Percentiles rank a stretch among this genome's conserved stretches.
phyloP scores from a whole-genome alignment of 2,113 vertebrate species.

The Caloenas nicobarica region DNA sequence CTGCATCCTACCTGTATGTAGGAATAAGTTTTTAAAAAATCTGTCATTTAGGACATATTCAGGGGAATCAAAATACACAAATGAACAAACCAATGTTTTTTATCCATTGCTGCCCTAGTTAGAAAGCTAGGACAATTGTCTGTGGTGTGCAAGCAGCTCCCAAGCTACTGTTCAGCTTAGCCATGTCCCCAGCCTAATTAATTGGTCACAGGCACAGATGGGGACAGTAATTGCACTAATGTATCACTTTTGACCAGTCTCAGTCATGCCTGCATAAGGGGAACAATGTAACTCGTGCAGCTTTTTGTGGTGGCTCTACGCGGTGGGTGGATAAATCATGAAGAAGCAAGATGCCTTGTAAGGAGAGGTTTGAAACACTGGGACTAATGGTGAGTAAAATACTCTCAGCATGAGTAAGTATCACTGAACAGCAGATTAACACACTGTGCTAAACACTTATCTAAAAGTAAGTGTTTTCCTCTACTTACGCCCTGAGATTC shows the following conservation, averaged over 20 bases:
- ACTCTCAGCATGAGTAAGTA: not conserved
- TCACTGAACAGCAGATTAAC: constrained; percentile 5
- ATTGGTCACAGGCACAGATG: constrained; percentile 4
- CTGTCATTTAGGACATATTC: not conserved
- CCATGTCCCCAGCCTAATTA: not conserved
- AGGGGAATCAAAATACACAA: not conserved
- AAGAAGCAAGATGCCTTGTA: not conserved
- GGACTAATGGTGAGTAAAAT: not conserved
- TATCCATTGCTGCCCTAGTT: not conserved
- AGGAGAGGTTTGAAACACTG: fast-evolving
- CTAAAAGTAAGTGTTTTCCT: constrained; percentile 14
- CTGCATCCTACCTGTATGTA: not conserved
- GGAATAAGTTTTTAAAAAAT: not conserved
- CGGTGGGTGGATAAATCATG: constrained; percentile 3
- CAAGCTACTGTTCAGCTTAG: not conserved
- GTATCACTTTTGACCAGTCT: constrained; percentile 14
- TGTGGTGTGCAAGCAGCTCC: not conserved
- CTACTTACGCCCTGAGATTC: not conserved
- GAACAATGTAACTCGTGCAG: not conserved
- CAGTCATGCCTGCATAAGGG: not conserved
- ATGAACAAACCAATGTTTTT: not conserved
- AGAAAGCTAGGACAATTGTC: not conserved
- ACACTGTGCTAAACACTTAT: not conserved
- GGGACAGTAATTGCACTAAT: constrained; percentile 35
- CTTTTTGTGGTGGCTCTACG: not conserved